These are phyloP conservation scores for Drosophila planitibia DNA, from an alignment of 2,888 invertebrate genomes.

Conservation along the genomic window DNA sequence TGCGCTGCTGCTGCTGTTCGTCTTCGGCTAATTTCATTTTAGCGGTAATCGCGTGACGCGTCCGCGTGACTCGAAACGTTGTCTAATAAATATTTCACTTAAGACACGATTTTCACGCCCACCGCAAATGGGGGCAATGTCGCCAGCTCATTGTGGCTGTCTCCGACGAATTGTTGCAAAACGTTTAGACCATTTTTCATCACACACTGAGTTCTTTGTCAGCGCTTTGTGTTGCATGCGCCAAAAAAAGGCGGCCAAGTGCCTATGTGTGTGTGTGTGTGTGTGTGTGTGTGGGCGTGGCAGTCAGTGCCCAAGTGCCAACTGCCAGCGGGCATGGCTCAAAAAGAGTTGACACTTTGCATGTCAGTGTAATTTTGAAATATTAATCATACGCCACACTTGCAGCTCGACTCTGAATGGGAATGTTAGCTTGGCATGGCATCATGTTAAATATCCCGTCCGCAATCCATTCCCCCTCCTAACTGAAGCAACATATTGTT, in stretches of 20 bases:
- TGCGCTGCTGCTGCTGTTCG: neutral
- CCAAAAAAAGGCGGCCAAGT: slow-evolving; percentile 47
- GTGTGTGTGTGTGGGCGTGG: slow-evolving; percentile 24
- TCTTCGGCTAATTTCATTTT: slow-evolving; percentile 63
- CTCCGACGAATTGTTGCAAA: slow-evolving; percentile 77
- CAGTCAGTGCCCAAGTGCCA: slow-evolving; percentile 16
- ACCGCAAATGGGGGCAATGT: slow-evolving; percentile 44
- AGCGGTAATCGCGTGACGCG: slow-evolving; percentile 64
- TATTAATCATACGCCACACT: slow-evolving; percentile 76
- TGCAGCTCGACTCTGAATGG: slow-evolving; percentile 43
- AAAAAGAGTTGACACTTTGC: slow-evolving; percentile 80
- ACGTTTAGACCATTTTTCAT: slow-evolving; percentile 73
- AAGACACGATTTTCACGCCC: slow-evolving; percentile 78
- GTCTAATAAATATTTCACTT: slow-evolving; percentile 82
- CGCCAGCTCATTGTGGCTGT: slow-evolving; percentile 25
- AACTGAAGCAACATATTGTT: slow-evolving; percentile 62
- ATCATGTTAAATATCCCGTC: slow-evolving; percentile 32
- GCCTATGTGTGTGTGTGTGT: neutral
- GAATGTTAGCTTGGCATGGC: slow-evolving; percentile 71
- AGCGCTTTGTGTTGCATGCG: slow-evolving; percentile 68
- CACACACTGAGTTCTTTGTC: slow-evolving; percentile 57
- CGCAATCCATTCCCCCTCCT: neutral
- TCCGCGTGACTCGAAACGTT: slow-evolving; percentile 72
- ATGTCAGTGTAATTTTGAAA: slow-evolving; percentile 81
- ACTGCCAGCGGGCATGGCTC: slow-evolving; percentile 50